Base-by-base conservation (phyloP, 2,113 vertebrate genomes). In the Menura novaehollandiae region DNA sequence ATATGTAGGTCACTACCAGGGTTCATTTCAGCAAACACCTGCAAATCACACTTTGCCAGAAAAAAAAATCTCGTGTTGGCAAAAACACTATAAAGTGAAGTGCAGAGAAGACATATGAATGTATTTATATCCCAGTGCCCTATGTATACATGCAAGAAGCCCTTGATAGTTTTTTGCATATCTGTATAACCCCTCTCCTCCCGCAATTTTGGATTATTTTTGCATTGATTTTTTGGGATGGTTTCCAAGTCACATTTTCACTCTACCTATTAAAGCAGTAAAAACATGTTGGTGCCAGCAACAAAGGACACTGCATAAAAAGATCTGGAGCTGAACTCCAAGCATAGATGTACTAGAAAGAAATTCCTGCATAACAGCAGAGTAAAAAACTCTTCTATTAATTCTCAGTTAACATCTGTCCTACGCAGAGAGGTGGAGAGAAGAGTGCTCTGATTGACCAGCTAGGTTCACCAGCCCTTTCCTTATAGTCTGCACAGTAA, bases 1-100 rank as follows among this genome's bases (percentile, higher is more conserved):
- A 96, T 96, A 95, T 83, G 71, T 91, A 89, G 95, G 97, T 90
- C 91, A 58, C 88, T 88, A 72, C 14, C 75, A 66, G 30, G 59
- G 78, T 88, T 87, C 86, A 77, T 78, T 90, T 92, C 82, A 68
- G 81, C 93, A 79, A 95, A 84, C 41, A 94, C 92, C 94, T 78
- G 75, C 94, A 96, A 97, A 95, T 89, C 10, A 6, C 33, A 72
- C 71, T 93, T 91, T 51, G 9, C 46, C 74, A 51, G 59, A 58
- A 60, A 83, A 78, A 84, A 52, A 82, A 69, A 20, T 28, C 13
- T 89, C 19, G 63, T 7, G 11, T 74, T 15, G 15, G 55, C 83
- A 91, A 64, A 69, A 41, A 56, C 13, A n/a, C 16, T 68, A 59
- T 56, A 63, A 95, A 83, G 26, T 9, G 4, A 41, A 59, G 18